phyloP scores from a whole-genome alignment of 2,888 invertebrate species.

The Ephialtes manifestator region DNA sequence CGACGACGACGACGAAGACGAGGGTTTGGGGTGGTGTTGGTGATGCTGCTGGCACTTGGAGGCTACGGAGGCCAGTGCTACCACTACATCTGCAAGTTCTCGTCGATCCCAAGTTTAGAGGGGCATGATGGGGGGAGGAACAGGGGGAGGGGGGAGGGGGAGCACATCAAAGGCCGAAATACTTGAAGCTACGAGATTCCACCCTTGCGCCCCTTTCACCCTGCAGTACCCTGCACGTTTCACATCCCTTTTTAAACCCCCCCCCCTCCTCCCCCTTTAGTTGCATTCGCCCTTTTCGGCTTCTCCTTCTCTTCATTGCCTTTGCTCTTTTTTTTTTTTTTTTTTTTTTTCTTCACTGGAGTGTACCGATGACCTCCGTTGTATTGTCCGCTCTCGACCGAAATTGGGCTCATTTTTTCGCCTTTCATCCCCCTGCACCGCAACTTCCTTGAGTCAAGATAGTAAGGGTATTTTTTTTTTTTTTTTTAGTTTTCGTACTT shows the following conservation, averaged over 20 bases:
- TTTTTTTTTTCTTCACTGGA: conserved; percentile 40
- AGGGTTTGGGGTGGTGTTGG: conserved; percentile 28
- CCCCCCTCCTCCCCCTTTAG: conserved; percentile 45
- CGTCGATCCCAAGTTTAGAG: conserved; percentile 67
- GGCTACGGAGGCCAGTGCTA: conserved; percentile 58
- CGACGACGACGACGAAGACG: conserved; percentile 45
- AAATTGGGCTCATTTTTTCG: conserved; percentile 81
- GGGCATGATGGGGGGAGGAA: conserved; percentile 70
- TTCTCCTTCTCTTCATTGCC: conserved; percentile 35
- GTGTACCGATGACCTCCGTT: conserved; percentile 80
- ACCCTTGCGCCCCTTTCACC: conserved; percentile 62
- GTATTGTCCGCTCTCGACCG: conserved; percentile 81
- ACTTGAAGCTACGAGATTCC: conserved; percentile 83
- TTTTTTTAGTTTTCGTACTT: conserved; percentile 19
- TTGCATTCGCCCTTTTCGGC: conserved; percentile 53
- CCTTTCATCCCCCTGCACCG: conserved; percentile 41
- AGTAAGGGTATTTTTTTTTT: background rate
- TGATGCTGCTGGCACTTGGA: conserved; percentile 49
- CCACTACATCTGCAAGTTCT: conserved; percentile 60
- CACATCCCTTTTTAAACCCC: conserved; percentile 44
- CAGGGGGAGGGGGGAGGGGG: conserved; percentile 77
- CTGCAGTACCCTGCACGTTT: conserved; percentile 54
- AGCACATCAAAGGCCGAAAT: conserved; percentile 84
- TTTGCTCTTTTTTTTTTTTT: conserved; percentile 29
- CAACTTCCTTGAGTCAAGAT: background rate